Evolutionary conservation across 1,140 invertebrate genomes (phyloP).

Genomic region (Drosophila neocordata): DNA sequence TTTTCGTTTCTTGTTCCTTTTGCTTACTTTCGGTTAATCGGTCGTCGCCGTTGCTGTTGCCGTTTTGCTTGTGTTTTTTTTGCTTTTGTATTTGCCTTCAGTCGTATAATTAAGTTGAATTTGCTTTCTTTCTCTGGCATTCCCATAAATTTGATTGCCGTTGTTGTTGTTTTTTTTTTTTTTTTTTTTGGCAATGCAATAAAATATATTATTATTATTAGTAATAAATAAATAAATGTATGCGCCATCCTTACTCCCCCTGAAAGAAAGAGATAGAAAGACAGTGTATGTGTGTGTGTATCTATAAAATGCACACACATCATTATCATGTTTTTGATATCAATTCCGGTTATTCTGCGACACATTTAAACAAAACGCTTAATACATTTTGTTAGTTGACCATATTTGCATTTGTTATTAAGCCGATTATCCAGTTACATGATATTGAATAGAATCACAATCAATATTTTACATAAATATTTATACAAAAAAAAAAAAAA

Average conservation of each 20-base stretch:
- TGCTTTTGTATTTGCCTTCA: conserved; percentile 15
- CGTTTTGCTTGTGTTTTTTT: background rate
- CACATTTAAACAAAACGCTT: background rate
- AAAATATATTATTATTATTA: conserved; percentile 57
- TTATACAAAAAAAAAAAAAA: background rate
- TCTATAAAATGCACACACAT: background rate
- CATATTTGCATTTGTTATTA: background rate
- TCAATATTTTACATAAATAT: background rate
- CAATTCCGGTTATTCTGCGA: conserved; percentile 11
- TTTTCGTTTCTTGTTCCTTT: conserved; percentile 28
- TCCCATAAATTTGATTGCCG: conserved; percentile 34
- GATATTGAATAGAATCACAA: background rate
- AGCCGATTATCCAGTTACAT: conserved; percentile 10
- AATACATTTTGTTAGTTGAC: background rate
- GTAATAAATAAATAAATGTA: conserved; percentile 48
- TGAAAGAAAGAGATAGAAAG: background rate
- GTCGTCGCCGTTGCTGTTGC: conserved; percentile 24
- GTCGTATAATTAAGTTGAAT: conserved; percentile 45
- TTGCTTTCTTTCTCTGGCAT: conserved; percentile 57
- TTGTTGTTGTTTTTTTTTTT: background rate
- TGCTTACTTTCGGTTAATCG: conserved; percentile 65
- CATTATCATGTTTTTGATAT: conserved; percentile 4
- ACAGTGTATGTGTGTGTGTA: background rate
- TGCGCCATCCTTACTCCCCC: conserved; percentile 5
- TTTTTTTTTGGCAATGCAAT: conserved; percentile 49